Evolutionary conservation across 1,140 invertebrate species (phyloP).

Genomic region (Leptopilina boulardi): DNA sequence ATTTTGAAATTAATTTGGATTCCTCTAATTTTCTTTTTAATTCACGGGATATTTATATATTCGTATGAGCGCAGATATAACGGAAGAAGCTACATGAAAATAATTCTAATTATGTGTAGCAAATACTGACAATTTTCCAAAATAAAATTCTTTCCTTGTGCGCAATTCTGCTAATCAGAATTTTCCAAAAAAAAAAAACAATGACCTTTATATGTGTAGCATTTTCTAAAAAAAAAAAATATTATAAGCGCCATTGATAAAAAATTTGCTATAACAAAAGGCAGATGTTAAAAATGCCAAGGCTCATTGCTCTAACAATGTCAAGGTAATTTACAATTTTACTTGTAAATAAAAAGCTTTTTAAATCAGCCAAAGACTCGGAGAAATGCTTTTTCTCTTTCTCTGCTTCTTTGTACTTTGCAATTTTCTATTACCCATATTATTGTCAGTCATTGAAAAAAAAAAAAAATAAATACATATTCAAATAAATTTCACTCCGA

Average conservation of each 20-base stretch:
- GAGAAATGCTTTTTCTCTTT: conserved; percentile 43
- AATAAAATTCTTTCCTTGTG: neutral
- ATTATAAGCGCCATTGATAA: conserved; percentile 54
- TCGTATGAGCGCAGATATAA: neutral
- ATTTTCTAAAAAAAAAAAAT: conserved; percentile 39
- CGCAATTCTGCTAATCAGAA: neutral
- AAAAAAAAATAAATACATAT: neutral
- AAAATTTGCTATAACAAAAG: conserved; percentile 49
- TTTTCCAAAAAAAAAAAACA: neutral
- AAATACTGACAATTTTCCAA: neutral
- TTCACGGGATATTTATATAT: neutral
- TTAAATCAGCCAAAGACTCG: conserved; percentile 62
- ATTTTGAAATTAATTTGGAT: conserved; percentile 41
- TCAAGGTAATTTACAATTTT: conserved; percentile 62
- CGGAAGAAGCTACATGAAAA: neutral
- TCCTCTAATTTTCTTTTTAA: conserved; percentile 42
- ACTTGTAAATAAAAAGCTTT: conserved; percentile 65
- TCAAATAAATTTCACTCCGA: conserved; percentile 50
- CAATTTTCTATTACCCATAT: neutral
- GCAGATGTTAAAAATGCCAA: conserved; percentile 60
- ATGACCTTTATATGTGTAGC: conserved; percentile 40
- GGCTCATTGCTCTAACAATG: conserved; percentile 60
- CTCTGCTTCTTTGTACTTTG: neutral
- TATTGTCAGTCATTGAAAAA: neutral
- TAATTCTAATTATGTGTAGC: neutral